These are phyloP conservation scores for Lepisosteus oculatus DNA, from an alignment of 2,113 vertebrate genomes.

Conservation along the genomic window DNA sequence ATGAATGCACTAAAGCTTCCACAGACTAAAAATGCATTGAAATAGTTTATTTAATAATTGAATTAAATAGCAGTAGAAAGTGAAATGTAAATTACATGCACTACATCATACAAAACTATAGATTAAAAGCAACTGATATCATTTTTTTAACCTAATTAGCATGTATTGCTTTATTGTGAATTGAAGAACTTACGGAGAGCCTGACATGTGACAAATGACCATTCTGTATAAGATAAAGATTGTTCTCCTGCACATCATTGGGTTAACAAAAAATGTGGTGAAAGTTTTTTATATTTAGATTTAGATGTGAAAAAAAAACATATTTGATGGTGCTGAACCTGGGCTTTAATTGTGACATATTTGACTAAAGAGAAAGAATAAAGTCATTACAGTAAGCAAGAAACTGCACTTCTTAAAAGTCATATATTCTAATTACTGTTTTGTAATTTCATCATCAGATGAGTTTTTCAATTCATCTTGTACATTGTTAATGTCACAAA, in stretches of 20 bases:
- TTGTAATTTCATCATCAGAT: too few relatives aligned
- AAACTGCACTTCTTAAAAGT: neutral
- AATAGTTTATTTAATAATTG: too few relatives aligned
- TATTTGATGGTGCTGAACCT: neutral
- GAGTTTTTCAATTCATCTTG: too few relatives aligned
- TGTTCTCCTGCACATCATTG: slow-evolving; percentile 33
- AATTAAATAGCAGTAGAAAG: too few relatives aligned
- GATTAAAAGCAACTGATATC: slow-evolving; percentile 37
- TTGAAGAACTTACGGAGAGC: slow-evolving; percentile 37
- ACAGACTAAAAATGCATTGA: too few relatives aligned
- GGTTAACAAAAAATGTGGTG: slow-evolving; percentile 32
- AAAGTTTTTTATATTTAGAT: slow-evolving; percentile 5
- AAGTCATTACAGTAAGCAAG: neutral
- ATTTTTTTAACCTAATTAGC: slow-evolving; percentile 53
- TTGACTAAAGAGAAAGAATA: slow-evolving; percentile 18
- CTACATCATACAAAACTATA: neutral
- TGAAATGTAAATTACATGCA: too few relatives aligned
- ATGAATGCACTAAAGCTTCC: too few relatives aligned
- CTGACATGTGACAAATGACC: slow-evolving; percentile 41
- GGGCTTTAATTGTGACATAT: slow-evolving; percentile 35
- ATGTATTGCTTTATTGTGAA: slow-evolving; percentile 54
- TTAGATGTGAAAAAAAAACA: neutral
- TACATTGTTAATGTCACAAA: neutral
- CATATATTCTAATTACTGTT: too few relatives aligned
- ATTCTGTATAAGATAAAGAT: slow-evolving; percentile 41